Percentiles rank a stretch among this genome's conserved stretches.
Evolutionary conservation across 1,140 invertebrate species (phyloP).

Genomic region (Choristoneura fumiferana): DNA sequence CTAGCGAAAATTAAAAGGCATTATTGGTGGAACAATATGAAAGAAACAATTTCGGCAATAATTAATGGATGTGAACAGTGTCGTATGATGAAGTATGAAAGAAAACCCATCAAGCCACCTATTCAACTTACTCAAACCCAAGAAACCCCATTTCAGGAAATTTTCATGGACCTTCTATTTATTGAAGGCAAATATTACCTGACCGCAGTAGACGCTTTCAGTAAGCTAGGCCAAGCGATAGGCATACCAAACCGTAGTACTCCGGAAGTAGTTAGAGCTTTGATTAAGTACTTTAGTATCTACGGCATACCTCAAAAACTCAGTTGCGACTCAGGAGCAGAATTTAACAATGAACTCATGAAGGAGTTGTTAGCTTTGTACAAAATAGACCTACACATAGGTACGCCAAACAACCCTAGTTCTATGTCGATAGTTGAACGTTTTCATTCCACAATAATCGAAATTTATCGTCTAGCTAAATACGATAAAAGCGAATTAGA

Average conservation of each 20-base stretch:
- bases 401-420: slow-evolving; percentile 5
- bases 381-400: slow-evolving; percentile 9
- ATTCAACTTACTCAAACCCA: no score
- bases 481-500: not conserved
- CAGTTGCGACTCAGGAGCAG: slow-evolving; percentile 3
- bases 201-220: slow-evolving; percentile 9
- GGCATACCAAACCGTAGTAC: slow-evolving; percentile 2
- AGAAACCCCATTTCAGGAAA: no score
- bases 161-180: no score
- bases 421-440: slow-evolving; percentile 11
- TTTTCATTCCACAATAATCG: slow-evolving; percentile 7
- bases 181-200: slow-evolving; percentile 16
- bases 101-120: no score
- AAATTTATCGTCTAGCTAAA: slow-evolving; percentile 13
- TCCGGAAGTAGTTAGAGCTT: slow-evolving; percentile 6
- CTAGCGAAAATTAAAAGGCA: not conserved
- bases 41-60: not conserved
- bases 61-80: slow-evolving; percentile 6
- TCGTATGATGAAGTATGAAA: slow-evolving; percentile 8
- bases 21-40: slow-evolving; percentile 19
- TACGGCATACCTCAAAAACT: slow-evolving; percentile 11
- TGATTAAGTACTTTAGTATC: slow-evolving; percentile 6
- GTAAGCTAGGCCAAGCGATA: slow-evolving; percentile 6
- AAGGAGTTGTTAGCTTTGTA: slow-evolving; percentile 2
- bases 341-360: slow-evolving; percentile 18